These are phyloP conservation scores for Nyctibius grandis DNA, from an alignment of 2,797 vertebrate genomes.

Conservation along the genomic window DNA sequence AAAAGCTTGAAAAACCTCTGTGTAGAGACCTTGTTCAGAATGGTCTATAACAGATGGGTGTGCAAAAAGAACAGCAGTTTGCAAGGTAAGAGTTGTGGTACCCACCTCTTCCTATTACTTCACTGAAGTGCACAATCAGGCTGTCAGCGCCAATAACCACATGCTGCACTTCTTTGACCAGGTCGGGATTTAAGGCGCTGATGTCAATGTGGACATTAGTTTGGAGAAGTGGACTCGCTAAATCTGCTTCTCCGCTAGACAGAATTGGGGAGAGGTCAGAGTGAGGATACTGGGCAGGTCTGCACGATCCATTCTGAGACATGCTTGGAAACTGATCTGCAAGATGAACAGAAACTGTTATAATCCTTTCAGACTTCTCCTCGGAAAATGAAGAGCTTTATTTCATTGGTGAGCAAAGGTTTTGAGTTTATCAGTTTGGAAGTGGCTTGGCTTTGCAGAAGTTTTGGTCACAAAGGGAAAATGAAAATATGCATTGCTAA, in stretches of 20 bases:
- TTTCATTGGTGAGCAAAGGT: background rate
- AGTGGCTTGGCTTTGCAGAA: background rate
- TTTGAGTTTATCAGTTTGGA: slow-evolving; percentile 23
- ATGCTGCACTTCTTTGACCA: slow-evolving; percentile 94
- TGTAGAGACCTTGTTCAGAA: background rate
- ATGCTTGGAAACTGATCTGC: slow-evolving; percentile 89
- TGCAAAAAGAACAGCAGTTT: background rate
- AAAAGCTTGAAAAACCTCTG: background rate
- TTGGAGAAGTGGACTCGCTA: slow-evolving; percentile 89
- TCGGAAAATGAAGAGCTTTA: background rate
- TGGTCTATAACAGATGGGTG: background rate
- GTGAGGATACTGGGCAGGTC: slow-evolving; percentile 81
- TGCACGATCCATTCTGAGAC: slow-evolving; percentile 87
- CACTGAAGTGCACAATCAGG: slow-evolving; percentile 90
- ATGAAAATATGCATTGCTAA: slow-evolving; percentile 36
- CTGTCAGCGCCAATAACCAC: slow-evolving; percentile 91
- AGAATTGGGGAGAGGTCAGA: slow-evolving; percentile 87
- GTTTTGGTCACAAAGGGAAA: slow-evolving; percentile 19
- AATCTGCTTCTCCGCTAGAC: slow-evolving; percentile 86
- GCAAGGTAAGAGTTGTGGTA: background rate
- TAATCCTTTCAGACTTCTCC: background rate
- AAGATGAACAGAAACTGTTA: slow-evolving; percentile 49
- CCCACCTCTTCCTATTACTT: slow-evolving; percentile 96
- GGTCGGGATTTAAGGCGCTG: slow-evolving; percentile 89
- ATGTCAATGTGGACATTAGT: slow-evolving; percentile 90